Percentiles rank a stretch among this genome's conserved stretches.
Evolutionary conservation across 2,113 vertebrate genomes (phyloP).

Genomic region (Diphyllodes magnificus): DNA sequence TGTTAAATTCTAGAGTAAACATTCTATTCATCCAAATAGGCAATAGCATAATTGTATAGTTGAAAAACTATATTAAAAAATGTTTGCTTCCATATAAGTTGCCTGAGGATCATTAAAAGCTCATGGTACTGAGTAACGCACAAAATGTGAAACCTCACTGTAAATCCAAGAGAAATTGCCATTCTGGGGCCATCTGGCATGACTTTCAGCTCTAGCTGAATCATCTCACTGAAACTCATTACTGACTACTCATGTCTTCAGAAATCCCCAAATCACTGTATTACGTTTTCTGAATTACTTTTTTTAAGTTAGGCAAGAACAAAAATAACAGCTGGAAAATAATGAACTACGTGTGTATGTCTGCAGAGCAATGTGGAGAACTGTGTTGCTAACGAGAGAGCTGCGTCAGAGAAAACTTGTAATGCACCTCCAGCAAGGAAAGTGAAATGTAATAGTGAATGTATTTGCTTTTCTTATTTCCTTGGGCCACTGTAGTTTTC

Average conservation of each 20-base stretch:
- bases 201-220: not conserved
- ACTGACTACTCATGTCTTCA: not conserved
- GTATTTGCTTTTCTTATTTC: not conserved
- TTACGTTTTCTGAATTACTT: not conserved
- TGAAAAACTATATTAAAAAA: not conserved
- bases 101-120: not conserved
- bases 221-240: not conserved
- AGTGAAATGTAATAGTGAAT: not conserved
- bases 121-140: not conserved
- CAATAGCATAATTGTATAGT: not conserved
- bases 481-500: not conserved
- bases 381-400: not conserved
- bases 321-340: not conserved
- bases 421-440: not conserved
- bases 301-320: not conserved
- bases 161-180: slow-evolving; percentile 4
- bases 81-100: not conserved
- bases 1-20: not conserved
- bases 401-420: not conserved
- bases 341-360: not conserved
- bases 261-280: not conserved
- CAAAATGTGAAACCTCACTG: not conserved
- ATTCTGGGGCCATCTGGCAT: not conserved
- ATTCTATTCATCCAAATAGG: not conserved
- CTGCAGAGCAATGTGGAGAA: not conserved